phyloP scores from a whole-genome alignment of 2,113 vertebrate genomes.

The Amphilophus citrinellus region DNA sequence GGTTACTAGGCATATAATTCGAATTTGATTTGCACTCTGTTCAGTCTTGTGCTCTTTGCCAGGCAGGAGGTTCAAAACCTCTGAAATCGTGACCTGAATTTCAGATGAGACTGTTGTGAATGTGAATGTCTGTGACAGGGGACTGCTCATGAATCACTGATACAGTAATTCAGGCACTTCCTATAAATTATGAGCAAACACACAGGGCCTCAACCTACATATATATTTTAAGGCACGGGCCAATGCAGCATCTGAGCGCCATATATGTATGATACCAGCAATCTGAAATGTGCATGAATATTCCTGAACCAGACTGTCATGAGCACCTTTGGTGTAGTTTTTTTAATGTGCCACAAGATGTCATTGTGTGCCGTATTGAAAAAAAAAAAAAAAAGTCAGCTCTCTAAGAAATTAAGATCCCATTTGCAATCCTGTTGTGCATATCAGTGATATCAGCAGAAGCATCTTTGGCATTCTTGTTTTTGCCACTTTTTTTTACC shows the following conservation, averaged over 20 bases:
- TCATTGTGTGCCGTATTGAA: conserved; percentile 61
- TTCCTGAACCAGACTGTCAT: conserved; percentile 19
- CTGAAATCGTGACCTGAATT: conserved; percentile 38
- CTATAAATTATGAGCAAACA: conserved; percentile 19
- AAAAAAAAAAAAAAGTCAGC: conserved; percentile 15
- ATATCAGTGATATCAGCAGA: conserved; percentile 57
- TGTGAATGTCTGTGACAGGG: conserved; percentile 14
- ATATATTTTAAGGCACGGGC: not conserved
- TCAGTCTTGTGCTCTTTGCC: conserved; percentile 7
- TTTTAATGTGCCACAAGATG: conserved; percentile 70
- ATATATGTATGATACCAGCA: not conserved
- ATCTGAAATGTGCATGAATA: conserved; percentile 15
- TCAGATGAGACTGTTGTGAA: conserved; percentile 26
- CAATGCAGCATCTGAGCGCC: not conserved
- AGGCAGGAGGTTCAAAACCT: conserved; percentile 29
- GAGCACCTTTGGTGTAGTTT: conserved; percentile 61
- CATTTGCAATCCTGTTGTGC: conserved; percentile 64
- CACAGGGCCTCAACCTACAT: not conserved
- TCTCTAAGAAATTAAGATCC: conserved; percentile 59
- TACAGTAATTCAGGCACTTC: not conserved
- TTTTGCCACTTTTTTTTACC: conserved; percentile 15
- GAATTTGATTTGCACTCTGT: conserved; percentile 4
- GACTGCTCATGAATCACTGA: conserved; percentile 43
- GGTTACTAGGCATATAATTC: conserved; percentile 19
- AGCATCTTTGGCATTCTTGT: conserved; percentile 27